Conservation (phyloP, 2,113 vertebrate genomes). For the Gorilla gorilla region DNA sequence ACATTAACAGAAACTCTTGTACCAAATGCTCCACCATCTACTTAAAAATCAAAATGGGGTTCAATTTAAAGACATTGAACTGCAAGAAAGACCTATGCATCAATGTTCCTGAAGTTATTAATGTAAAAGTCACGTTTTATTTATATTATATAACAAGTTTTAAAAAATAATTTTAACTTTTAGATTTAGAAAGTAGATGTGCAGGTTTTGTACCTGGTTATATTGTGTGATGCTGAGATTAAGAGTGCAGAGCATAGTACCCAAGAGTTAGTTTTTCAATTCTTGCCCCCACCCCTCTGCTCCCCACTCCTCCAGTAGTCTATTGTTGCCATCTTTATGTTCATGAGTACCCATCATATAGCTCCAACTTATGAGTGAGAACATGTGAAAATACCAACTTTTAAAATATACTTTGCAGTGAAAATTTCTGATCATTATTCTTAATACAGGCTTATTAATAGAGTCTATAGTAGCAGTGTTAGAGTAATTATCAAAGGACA, state of each 20-base stretch:
- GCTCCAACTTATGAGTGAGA: too few species aligned
- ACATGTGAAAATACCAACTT: background rate
- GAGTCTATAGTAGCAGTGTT: background rate
- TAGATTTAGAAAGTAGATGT: too few species aligned
- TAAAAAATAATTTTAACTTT: background rate
- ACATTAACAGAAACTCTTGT: background rate
- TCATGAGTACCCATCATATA: too few species aligned
- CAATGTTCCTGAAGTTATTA: background rate
- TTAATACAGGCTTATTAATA: background rate
- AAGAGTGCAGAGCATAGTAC: too few species aligned
- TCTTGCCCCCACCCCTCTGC: too few species aligned
- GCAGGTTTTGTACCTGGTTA: too few species aligned
- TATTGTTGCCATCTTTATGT: too few species aligned
- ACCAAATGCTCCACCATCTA: background rate
- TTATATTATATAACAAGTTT: background rate
- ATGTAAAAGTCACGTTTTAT: background rate
- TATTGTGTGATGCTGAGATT: too few species aligned
- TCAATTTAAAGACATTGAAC: background rate
- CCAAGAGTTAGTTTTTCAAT: too few species aligned
- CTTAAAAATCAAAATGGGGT: slow-evolving; percentile 32
- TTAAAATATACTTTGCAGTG: background rate
- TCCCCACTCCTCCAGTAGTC: too few species aligned
- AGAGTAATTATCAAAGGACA: background rate
- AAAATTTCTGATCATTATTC: background rate
- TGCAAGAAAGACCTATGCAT: background rate